Conservation (phyloP, 1,140 invertebrate genomes). For the Cotesia vestalis region DNA sequence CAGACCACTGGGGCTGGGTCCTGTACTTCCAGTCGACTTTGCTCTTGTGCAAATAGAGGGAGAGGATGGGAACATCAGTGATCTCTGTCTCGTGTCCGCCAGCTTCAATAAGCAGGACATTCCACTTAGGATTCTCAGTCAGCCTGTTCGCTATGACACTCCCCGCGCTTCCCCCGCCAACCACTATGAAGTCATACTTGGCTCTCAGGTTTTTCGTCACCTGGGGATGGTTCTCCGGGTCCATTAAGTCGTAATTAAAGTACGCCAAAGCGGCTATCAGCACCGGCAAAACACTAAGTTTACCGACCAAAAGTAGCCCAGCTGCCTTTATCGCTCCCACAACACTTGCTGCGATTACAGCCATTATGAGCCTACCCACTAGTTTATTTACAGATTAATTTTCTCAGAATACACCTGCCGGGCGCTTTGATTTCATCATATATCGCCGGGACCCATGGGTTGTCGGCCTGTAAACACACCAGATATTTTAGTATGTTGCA, state of each 20-base stretch:
- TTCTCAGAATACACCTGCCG: background rate
- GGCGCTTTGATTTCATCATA: background rate
- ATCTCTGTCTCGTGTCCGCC: constrained; percentile 87
- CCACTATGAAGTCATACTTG: constrained; percentile 82
- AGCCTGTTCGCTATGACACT: constrained; percentile 86
- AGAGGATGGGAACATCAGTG: constrained; percentile 83
- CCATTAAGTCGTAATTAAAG: constrained; percentile 85
- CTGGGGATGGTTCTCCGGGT: constrained; percentile 81
- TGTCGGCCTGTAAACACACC: background rate
- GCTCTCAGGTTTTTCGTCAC: constrained; percentile 71
- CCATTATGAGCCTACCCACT: constrained; percentile 43
- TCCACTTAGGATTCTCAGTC: constrained; percentile 80
- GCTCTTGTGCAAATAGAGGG: constrained; percentile 87
- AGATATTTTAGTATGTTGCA: constrained; percentile 18
- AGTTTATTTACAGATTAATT: background rate
- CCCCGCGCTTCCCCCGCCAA: constrained; percentile 88
- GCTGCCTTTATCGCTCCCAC: constrained; percentile 74
- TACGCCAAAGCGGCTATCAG: constrained; percentile 82
- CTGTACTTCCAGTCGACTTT: constrained; percentile 93
- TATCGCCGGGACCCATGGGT: background rate
- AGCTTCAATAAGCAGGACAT: constrained; percentile 85
- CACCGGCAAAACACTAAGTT: constrained; percentile 79
- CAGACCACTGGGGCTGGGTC: constrained; percentile 84
- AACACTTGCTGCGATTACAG: constrained; percentile 62
- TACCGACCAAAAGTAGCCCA: constrained; percentile 74